Conservation (phyloP, 2,113 vertebrate genomes). For the Synchiropus splendidus region DNA sequence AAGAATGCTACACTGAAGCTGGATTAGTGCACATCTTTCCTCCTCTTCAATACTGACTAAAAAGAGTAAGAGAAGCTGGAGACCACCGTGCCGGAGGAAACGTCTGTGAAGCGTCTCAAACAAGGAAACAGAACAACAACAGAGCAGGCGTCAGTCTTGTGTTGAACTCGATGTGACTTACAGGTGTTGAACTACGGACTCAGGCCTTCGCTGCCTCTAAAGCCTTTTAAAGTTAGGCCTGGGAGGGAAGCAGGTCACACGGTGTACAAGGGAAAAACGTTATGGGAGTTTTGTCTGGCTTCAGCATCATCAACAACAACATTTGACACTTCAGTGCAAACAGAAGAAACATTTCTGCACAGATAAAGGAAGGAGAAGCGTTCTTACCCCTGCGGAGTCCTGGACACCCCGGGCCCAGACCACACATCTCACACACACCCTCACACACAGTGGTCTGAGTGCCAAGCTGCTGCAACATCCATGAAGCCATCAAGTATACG, state of each 20-base stretch:
- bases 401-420: conserved; percentile 40
- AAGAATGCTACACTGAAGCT: conserved; percentile 12
- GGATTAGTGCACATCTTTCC: conserved; percentile 2
- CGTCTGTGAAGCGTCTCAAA: conserved; percentile 21
- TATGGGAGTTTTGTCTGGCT: conserved; percentile 54
- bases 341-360: conserved; percentile 59
- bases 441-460: conserved; percentile 53
- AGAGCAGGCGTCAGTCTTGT: conserved; percentile 79
- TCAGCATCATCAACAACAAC: conserved; percentile 50
- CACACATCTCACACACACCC: conserved; percentile 23
- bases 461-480: neutral
- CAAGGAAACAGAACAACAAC: conserved; percentile 49
- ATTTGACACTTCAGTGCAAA: conserved; percentile 43
- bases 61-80: conserved; percentile 37
- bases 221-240: conserved; percentile 98
- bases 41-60: conserved; percentile 17
- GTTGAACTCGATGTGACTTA: conserved; percentile 95
- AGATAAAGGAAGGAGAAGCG: conserved; percentile 68
- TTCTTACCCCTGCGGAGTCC: conserved; percentile 69
- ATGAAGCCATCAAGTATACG: too few relatives aligned
- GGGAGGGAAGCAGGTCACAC: conserved; percentile 99
- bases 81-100: conserved; percentile 49
- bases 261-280: conserved; percentile 79
- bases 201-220: conserved; percentile 97
- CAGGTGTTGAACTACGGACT: conserved; percentile 99